A percentile compares a stretch with the other conserved stretches of the same genome.
phyloP scores from a whole-genome alignment of 2,797 vertebrate species.

The Steatocranus sp. region DNA sequence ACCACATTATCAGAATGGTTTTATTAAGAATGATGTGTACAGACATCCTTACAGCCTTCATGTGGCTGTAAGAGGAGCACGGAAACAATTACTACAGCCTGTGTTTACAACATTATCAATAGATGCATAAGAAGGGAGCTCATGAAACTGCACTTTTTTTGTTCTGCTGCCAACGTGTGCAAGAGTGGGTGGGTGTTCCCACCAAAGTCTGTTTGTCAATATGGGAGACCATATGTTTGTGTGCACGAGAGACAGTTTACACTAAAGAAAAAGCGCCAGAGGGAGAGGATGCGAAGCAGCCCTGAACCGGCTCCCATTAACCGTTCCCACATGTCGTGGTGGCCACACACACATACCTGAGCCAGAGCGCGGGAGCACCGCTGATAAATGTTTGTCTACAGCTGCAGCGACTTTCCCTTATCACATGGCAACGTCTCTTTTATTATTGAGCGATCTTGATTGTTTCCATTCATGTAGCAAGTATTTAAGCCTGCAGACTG shows the following conservation, averaged over 20 bases:
- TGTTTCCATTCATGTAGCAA: background rate
- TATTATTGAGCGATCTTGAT: background rate
- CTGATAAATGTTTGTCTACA: conserved; percentile 16
- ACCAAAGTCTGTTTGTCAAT: conserved; percentile 61
- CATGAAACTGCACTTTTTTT: conserved; percentile 37
- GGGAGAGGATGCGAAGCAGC: conserved; percentile 59
- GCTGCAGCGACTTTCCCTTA: background rate
- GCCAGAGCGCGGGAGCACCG: conserved; percentile 5
- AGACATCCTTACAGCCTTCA: conserved; percentile 32
- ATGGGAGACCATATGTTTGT: conserved; percentile 57
- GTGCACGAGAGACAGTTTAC: conserved; percentile 41
- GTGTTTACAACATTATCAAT: conserved; percentile 38
- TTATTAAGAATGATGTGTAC: conserved; percentile 42
- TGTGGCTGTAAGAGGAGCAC: conserved; percentile 5
- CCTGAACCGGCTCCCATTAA: conserved; percentile 57
- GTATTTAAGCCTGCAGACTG: background rate
- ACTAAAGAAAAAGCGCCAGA: conserved; percentile 49
- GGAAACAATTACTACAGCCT: conserved; percentile 23
- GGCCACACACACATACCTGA: conserved; percentile 47
- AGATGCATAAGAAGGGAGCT: conserved; percentile 14
- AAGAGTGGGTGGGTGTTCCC: conserved; percentile 23
- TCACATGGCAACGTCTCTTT: background rate
- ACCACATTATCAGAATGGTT: conserved; percentile 36
- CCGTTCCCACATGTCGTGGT: conserved; percentile 62
- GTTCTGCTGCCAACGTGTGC: conserved; percentile 48